Percentiles rank a stretch among this genome's conserved stretches.
Evolutionary conservation across 1,140 invertebrate genomes (phyloP).

Genomic region (Proctacanthus coquilletti): DNA sequence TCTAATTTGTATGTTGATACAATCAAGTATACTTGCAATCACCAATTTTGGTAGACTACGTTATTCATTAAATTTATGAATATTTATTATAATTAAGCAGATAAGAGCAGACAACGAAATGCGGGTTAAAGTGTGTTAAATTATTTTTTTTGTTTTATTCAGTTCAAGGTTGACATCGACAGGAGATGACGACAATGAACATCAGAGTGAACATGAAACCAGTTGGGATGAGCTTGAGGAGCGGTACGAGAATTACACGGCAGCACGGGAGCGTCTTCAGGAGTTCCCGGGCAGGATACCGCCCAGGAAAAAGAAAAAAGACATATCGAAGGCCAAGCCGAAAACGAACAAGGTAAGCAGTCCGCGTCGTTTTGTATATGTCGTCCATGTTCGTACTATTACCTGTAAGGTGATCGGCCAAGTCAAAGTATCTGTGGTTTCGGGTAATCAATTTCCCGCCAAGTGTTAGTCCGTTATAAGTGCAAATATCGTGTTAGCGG

Average conservation of each 20-base stretch:
- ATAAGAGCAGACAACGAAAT: constrained; percentile 5
- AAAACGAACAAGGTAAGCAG: constrained; percentile 10
- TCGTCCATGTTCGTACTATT: no score
- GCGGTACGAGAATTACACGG: constrained; percentile 26
- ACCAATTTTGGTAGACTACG: no score
- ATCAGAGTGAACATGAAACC: constrained; percentile 27
- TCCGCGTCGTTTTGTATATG: no score
- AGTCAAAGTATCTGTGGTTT: no score
- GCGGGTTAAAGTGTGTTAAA: neutral
- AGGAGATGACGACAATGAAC: constrained; percentile 27
- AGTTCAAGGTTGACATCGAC: constrained; percentile 28
- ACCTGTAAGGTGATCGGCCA: no score
- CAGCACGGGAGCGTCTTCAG: constrained; percentile 25
- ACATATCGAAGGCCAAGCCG: constrained; percentile 9
- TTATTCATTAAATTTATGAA: no score
- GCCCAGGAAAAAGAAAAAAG: constrained; percentile 27
- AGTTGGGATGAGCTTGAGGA: constrained; percentile 29
- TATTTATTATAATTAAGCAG: no score
- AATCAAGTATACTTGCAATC: no score
- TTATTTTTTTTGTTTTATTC: constrained; percentile 3
- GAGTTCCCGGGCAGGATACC: constrained; percentile 29
- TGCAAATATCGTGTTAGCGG: no score
- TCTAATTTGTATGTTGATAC: no score
- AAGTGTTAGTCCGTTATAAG: no score
- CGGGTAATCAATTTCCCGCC: no score